Conservation (phyloP, 64 coral and sea anemone species). For the Stylophora pistillata region DNA sequence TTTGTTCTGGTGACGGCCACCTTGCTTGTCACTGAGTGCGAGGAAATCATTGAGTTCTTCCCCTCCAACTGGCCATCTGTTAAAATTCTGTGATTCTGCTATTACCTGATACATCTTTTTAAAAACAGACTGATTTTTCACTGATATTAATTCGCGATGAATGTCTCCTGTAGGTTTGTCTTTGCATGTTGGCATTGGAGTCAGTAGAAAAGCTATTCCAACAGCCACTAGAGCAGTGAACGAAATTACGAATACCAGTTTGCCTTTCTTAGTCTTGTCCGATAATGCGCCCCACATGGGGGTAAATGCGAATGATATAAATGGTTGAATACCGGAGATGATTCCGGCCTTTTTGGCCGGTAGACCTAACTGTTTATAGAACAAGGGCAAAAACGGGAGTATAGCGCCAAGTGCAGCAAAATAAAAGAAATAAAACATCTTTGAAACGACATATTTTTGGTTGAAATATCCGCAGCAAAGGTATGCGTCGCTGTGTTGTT, state of each 20-base stretch:
- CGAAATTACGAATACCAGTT: constrained; percentile 47
- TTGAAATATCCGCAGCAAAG: background rate
- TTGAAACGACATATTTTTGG: constrained; percentile 23
- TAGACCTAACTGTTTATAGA: constrained; percentile 65
- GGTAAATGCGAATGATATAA: constrained; percentile 61
- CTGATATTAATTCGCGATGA: background rate
- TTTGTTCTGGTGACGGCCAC: background rate
- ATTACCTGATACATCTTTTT: constrained; percentile 17
- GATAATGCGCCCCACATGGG: constrained; percentile 64
- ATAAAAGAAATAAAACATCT: constrained; percentile 70
- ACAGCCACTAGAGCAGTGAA: constrained; percentile 40
- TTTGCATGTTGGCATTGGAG: constrained; percentile 13
- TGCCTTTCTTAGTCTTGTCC: constrained; percentile 56
- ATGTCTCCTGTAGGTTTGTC: background rate
- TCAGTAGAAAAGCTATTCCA: constrained; percentile 35
- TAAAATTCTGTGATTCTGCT: background rate
- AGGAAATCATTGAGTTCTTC: background rate
- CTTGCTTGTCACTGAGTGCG: background rate
- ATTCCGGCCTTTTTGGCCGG: constrained; percentile 52
- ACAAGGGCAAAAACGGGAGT: constrained; percentile 63
- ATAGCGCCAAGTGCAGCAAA: constrained; percentile 66
- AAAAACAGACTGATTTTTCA: background rate
- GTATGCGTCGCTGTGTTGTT: background rate
- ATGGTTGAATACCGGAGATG: constrained; percentile 63
- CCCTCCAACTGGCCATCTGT: background rate